phyloP scores from a whole-genome alignment of 2,888 invertebrate species.

The Eumerus sabulonum region DNA sequence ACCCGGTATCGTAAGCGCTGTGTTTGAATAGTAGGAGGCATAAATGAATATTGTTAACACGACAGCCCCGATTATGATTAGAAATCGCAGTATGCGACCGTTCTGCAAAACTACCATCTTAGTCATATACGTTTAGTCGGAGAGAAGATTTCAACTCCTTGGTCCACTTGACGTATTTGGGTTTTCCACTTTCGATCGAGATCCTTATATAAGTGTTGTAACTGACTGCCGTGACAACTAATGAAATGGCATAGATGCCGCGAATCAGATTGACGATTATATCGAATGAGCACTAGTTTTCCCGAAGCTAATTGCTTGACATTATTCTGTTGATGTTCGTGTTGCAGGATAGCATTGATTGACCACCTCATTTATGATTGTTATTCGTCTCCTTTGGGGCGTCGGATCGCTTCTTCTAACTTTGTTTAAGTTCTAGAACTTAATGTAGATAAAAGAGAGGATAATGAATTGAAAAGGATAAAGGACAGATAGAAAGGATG shows the following conservation, averaged over 20 bases:
- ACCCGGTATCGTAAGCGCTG: conserved; percentile 73
- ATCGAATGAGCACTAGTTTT: conserved; percentile 20
- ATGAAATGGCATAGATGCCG: conserved; percentile 4
- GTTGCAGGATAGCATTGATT: conserved; percentile 42
- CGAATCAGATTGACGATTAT: conserved; percentile 4
- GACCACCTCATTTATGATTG: conserved; percentile 58
- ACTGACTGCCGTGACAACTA: conserved; percentile 1
- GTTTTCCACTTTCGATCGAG: conserved; percentile 26
- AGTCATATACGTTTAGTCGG: no score
- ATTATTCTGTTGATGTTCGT: conserved; percentile 44
- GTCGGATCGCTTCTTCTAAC: no score
- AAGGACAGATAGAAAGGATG: background rate
- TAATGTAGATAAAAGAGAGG: background rate
- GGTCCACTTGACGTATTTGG: conserved; percentile 17
- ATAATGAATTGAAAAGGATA: background rate
- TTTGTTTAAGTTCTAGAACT: no score
- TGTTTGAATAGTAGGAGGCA: conserved; percentile 79
- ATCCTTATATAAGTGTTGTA: conserved; percentile 6
- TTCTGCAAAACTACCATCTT: conserved; percentile 75
- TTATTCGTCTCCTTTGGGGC: conserved; percentile 8
- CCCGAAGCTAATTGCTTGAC: conserved; percentile 29
- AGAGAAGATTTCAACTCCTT: no score
- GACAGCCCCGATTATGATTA: conserved; percentile 78
- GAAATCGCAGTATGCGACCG: conserved; percentile 79
- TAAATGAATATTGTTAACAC: conserved; percentile 80